Percentiles rank a stretch among this genome's conserved stretches.
Evolutionary conservation across 2,888 invertebrate genomes (phyloP).

Genomic region (Mantis religiosa): DNA sequence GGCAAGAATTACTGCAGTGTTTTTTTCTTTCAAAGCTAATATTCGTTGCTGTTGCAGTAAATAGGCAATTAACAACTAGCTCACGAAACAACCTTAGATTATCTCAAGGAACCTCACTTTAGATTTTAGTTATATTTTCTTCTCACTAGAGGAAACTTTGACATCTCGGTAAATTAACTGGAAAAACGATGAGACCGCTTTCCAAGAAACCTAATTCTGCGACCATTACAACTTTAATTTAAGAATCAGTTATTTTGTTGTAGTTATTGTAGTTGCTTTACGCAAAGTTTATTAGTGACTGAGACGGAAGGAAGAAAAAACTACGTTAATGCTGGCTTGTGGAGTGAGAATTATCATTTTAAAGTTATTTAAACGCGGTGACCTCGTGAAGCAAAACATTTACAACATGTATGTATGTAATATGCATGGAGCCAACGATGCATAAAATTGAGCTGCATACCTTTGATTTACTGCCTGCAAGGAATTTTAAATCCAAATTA

Average conservation of each 20-base stretch:
- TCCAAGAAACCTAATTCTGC: background rate
- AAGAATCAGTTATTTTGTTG: background rate
- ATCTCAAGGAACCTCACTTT: background rate
- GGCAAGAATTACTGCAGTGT: no score
- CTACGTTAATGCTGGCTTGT: no score
- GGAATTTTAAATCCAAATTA: no score
- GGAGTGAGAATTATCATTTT: no score
- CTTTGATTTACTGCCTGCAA: no score
- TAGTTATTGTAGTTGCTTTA: background rate
- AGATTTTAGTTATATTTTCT: background rate
- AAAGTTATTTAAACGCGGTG: no score
- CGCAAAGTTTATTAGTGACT: background rate
- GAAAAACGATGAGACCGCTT: background rate
- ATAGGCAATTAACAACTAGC: background rate
- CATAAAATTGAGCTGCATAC: no score
- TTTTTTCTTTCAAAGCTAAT: background rate
- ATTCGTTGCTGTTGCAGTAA: background rate
- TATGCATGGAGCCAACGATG: no score
- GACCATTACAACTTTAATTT: background rate
- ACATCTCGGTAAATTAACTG: background rate
- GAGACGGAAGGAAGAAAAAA: background rate
- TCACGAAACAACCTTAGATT: background rate
- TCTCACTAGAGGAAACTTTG: background rate
- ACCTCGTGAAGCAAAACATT: no score
- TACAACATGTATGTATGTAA: no score